Evolutionary conservation across 64 coral and sea anemone species (phyloP).

Genomic region (Acropora tenuis): DNA sequence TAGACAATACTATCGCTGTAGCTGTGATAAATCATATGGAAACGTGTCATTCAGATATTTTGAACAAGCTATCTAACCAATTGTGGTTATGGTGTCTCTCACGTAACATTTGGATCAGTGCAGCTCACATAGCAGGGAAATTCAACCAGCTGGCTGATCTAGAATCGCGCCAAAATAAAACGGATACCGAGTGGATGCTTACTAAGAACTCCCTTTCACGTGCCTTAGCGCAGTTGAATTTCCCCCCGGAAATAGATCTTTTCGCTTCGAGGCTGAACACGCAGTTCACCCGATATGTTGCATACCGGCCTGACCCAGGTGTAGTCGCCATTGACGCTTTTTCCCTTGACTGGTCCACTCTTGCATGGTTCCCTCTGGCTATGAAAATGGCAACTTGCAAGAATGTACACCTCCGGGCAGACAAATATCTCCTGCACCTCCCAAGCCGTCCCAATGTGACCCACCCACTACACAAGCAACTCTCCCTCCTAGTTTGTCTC

Average conservation of each 20-base stretch:
- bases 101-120: slow-evolving; percentile 26
- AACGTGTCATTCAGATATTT: slow-evolving; percentile 23
- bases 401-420: background rate
- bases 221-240: background rate
- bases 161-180: slow-evolving; percentile 25
- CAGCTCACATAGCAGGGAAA: slow-evolving; percentile 57
- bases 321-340: slow-evolving; percentile 36
- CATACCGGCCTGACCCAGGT: background rate
- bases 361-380: background rate
- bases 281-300: slow-evolving; percentile 24
- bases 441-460: background rate
- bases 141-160: slow-evolving; percentile 19
- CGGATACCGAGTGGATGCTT: slow-evolving; percentile 50
- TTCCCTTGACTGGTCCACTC: background rate
- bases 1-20: slow-evolving; percentile 51
- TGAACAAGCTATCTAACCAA: slow-evolving; percentile 13
- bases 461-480: slow-evolving; percentile 28
- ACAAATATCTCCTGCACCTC: slow-evolving; percentile 13
- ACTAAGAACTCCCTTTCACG: background rate
- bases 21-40: slow-evolving; percentile 63
- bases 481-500: slow-evolving; percentile 41
- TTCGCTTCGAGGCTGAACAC: slow-evolving; percentile 45
- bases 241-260: slow-evolving; percentile 40
- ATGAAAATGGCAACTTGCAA: slow-evolving; percentile 11
- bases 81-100: slow-evolving; percentile 39